Evolutionary conservation across 2,888 invertebrate species (phyloP), one percentile per base, ranked within the genome.

Genomic region (Sipha maydis): DNA sequence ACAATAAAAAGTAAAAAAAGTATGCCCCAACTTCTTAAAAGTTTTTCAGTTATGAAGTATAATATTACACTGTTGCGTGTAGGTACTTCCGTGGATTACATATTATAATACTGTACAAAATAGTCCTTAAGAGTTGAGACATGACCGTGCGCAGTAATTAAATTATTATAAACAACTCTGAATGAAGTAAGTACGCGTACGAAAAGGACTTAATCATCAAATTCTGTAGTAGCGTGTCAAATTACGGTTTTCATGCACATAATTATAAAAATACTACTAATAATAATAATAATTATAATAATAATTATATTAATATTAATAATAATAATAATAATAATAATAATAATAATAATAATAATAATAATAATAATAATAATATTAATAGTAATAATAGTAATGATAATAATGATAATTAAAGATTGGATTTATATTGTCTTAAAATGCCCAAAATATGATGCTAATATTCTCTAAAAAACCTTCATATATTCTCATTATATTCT

Each of bases 21-120:
- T 83, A 71, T 54, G 61, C 25, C 0, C 9, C 34, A 71, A 82
- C 69, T 82, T 69, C 28, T 69, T 28, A 14, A 83, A 83, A 83
- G 71, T 83, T 83, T 83, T 83, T 54, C 71, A 34, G 83, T 54
- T 54, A 34, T 83, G 73, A 83, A 54, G 71, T 73, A 54, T 61
- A 61, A 54, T 54, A 34, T 83, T 34, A 31, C 34, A n/a, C 71
- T 83, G 71, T 71, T 71, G 83, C 83, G 83, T 83, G 83, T 17
- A 61, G 38, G 34, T n/a, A 79, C 56, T 56, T 56, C 56, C 54
- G 54, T 25, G 61, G 21, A 61, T 61, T 61, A 61, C 38, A 19
- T 17, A 67, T n/a, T 21, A 38, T 67, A 38, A 38, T 67, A 67
- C 61, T 1, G 61, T n/a, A 38, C 61, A 14, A 69, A 69, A 67